Percentiles rank a stretch among this genome's conserved stretches.
These are phyloP conservation scores for Arctopsyche grandis DNA, from an alignment of 1,140 invertebrate species.

Conservation along the genomic window DNA sequence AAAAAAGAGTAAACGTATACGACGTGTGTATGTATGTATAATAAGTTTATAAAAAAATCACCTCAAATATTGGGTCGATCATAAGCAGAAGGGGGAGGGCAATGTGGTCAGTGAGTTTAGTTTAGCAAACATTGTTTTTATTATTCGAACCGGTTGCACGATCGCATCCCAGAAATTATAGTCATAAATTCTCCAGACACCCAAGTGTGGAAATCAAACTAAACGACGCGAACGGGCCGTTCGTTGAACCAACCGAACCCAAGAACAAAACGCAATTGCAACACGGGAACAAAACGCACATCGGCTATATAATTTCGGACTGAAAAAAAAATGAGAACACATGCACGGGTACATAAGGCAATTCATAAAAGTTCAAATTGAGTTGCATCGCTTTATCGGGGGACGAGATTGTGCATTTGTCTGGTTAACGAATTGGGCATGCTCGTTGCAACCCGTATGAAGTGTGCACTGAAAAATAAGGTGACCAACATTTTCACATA, in stretches of 20 bases:
- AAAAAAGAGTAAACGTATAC: too few species aligned
- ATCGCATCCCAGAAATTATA: not conserved
- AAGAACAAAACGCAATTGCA: not conserved
- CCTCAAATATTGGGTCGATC: not conserved
- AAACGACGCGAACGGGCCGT: not conserved
- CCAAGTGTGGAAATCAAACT: constrained; percentile 10
- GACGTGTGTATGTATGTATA: too few species aligned
- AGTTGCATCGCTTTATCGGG: too few species aligned
- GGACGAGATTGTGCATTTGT: too few species aligned
- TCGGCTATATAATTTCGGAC: not conserved
- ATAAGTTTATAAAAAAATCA: too few species aligned
- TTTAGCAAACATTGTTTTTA: not conserved
- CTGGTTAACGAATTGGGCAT: too few species aligned
- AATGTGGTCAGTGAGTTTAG: constrained; percentile 23
- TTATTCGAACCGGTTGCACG: not conserved
- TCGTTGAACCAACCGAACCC: not conserved
- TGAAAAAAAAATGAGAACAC: not conserved
- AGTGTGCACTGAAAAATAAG: too few species aligned
- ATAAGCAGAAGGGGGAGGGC: not conserved
- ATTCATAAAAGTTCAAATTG: too few species aligned
- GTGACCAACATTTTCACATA: too few species aligned
- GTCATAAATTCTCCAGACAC: constrained; percentile 25
- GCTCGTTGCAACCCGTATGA: too few species aligned
- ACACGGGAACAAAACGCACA: not conserved
- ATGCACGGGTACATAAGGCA: not conserved